phyloP scores from a whole-genome alignment of 2,113 vertebrate species.

The Laterallus jamaicensis region DNA sequence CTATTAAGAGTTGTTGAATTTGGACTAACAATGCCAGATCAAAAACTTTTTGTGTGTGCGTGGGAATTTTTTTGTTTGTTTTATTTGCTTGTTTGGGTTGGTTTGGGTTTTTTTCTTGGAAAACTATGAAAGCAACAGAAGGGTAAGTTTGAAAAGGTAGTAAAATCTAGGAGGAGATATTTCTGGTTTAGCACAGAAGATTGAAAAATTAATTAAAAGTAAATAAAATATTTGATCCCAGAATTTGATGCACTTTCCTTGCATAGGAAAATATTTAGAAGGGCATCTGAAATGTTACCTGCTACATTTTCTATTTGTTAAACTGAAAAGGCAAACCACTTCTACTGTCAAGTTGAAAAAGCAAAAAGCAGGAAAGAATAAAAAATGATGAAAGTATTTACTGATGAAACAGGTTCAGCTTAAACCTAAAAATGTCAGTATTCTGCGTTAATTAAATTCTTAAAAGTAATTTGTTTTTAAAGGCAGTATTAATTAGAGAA shows the following conservation, averaged over 20 bases:
- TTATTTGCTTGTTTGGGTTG: no score
- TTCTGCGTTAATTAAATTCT: constrained; percentile 38
- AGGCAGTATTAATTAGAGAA: constrained; percentile 36
- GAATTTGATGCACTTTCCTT: not conserved
- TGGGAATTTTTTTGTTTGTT: no score
- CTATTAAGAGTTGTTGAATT: not conserved
- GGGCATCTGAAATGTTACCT: not conserved
- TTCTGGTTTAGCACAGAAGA: not conserved
- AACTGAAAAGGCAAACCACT: not conserved
- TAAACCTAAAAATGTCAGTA: constrained; percentile 48
- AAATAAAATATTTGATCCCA: not conserved
- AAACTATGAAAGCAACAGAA: not conserved
- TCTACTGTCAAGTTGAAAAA: not conserved
- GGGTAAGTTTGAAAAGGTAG: not conserved
- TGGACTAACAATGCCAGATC: not conserved
- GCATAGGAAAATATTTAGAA: not conserved
- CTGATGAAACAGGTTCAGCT: not conserved
- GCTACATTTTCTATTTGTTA: not conserved
- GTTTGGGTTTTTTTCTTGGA: not conserved
- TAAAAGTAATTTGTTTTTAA: constrained; percentile 41
- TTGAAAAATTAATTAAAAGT: not conserved
- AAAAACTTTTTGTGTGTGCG: not conserved
- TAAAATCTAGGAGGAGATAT: not conserved
- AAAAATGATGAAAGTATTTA: constrained; percentile 41
- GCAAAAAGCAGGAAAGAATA: not conserved